Base-by-base conservation (phyloP, 1,140 invertebrate species). In the Trichonephila clavata region DNA sequence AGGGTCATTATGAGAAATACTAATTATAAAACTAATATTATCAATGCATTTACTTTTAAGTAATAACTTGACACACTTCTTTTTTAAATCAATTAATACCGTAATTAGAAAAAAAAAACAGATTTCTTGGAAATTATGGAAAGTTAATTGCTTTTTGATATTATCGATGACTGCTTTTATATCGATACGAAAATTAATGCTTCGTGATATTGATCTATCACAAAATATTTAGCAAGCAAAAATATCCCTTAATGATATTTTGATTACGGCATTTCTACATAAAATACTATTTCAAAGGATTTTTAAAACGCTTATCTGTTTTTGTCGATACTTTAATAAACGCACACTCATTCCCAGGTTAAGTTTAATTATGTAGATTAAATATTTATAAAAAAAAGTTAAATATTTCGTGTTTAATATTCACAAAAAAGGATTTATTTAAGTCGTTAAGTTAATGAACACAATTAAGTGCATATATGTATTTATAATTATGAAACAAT, bases 101-200 rank as follows among this genome's bases (percentile, higher is more conserved):
- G 3, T 77, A 20, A 5, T 50, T 4, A 1, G 14, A 8, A 16
- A 39, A 39, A 77, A 77, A 77, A 77, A 8, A 6, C 27, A 20
- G 27, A 20, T 77, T 7, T 32, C 27, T 39, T 16, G 32, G 39
- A 77, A 68, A 77, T 60, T 32, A 32, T 32, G 65, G 65, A 13
- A 24, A 86, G 57, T 63, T 32, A 59, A 88, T 88, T 43, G 63
- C 86, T 71, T 24, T 88, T 88, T 43, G 20, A 88, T 63, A 43
- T 18, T 71, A 63, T 39, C 63, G 63, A 57, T 57, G 32, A 50
- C 3, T 8, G 18, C 68, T 88, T 68, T 24, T 68, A 39, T 88
- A 88, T 88, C 86, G 86, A 88, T 68, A 88, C 71, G 50, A 63
- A 16, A 60, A 88, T 88, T 88, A 88, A 10, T 32, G 16, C 10